Evolutionary conservation across 2,797 vertebrate genomes (phyloP).

Genomic region (Rhinoraja longicauda): DNA sequence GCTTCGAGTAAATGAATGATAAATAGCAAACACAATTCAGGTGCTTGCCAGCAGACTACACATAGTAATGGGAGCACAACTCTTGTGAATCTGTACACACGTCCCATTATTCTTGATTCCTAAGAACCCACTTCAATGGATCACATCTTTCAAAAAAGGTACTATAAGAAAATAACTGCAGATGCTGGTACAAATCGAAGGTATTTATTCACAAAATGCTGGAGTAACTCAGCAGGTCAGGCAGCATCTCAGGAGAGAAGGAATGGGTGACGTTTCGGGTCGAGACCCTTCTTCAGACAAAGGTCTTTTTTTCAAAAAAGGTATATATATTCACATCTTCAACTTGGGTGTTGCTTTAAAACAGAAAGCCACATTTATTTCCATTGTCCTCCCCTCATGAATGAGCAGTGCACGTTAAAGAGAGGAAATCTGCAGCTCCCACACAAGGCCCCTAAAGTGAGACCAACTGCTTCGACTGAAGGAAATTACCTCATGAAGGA

Average conservation of each 20-base stretch:
- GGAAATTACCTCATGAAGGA: constrained; percentile 42
- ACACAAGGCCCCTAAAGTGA: constrained; percentile 17
- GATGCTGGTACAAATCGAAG: no score
- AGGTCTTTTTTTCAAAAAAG: not conserved
- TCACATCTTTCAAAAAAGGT: not conserved
- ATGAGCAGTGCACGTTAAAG: not conserved
- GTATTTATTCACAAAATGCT: no score
- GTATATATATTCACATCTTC: not conserved
- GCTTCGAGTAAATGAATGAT: not conserved
- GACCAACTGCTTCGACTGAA: not conserved
- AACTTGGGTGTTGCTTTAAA: not conserved
- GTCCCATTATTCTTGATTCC: not conserved
- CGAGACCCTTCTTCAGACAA: no score
- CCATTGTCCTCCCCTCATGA: constrained; percentile 10
- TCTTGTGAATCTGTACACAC: not conserved
- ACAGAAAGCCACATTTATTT: no score
- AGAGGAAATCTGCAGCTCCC: not conserved
- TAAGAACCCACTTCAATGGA: not conserved
- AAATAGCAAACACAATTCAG: not conserved
- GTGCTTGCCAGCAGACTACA: not conserved
- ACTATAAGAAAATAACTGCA: no score
- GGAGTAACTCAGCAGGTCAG: no score
- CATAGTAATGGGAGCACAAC: no score
- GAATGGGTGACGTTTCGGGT: no score
- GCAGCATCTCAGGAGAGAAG: no score